Percentiles rank a stretch among this genome's conserved stretches.
phyloP scores from a whole-genome alignment of 2,113 vertebrate species.

The Halichoerus grypus region DNA sequence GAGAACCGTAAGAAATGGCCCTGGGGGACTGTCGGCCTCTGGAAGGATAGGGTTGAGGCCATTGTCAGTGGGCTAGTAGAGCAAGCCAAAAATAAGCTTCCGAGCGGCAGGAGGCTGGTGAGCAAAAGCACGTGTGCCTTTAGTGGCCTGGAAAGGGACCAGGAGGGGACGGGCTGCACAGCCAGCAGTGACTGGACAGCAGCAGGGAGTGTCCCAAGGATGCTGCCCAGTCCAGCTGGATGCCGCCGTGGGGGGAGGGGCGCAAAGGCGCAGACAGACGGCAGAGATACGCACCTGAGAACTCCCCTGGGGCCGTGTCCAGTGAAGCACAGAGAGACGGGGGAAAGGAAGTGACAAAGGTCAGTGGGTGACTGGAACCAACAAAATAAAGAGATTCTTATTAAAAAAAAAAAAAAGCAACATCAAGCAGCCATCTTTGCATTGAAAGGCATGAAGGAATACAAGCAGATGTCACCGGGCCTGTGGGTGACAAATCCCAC shows the following conservation, averaged over 20 bases:
- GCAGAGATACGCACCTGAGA: slow-evolving; percentile 98
- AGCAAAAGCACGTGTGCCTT: slow-evolving; percentile 59
- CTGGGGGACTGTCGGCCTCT: neutral
- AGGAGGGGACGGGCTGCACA: slow-evolving; percentile 75
- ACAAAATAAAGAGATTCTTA: slow-evolving; percentile 83
- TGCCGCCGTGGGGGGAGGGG: slow-evolving; percentile 1
- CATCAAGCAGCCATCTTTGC: slow-evolving; percentile 85
- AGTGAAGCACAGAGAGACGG: slow-evolving; percentile 91
- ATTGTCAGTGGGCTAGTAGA: neutral
- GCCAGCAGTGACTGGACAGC: slow-evolving; percentile 77
- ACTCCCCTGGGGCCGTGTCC: slow-evolving; percentile 96
- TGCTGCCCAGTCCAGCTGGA: slow-evolving; percentile 65
- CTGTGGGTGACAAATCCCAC: neutral
- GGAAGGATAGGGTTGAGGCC: neutral
- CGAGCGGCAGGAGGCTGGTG: slow-evolving; percentile 39
- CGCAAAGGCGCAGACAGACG: slow-evolving; percentile 78
- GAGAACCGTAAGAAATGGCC: neutral
- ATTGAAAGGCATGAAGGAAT: slow-evolving; percentile 83
- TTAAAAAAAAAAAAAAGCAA: slow-evolving; percentile 77
- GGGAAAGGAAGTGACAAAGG: slow-evolving; percentile 88
- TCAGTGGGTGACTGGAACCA: slow-evolving; percentile 92
- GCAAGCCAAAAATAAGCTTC: slow-evolving; percentile 37
- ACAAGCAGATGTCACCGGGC: slow-evolving; percentile 15
- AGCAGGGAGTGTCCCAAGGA: slow-evolving; percentile 85
- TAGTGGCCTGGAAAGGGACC: neutral